Evolutionary conservation across 2,797 vertebrate species (phyloP).

Genomic region (Calcarius lapponicus): DNA sequence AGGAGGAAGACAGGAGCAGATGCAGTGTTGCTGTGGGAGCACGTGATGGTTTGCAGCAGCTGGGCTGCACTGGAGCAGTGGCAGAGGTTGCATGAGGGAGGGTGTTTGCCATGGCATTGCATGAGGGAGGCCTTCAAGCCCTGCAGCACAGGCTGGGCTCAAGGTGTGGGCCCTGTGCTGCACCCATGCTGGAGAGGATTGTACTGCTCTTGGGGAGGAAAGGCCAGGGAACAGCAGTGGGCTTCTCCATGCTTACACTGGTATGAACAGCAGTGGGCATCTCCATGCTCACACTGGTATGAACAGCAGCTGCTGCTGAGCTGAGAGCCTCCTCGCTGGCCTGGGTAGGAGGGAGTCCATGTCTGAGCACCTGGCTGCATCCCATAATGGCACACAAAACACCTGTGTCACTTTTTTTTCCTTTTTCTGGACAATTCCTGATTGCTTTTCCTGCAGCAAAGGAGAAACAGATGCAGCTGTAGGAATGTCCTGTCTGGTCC

Average conservation of each 20-base stretch:
- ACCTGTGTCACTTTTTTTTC: background rate
- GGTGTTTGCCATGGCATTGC: background rate
- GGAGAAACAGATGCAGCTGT: fast-evolving
- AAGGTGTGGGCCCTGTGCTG: background rate
- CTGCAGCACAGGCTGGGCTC: background rate
- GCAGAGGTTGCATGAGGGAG: fast-evolving
- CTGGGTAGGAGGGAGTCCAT: background rate
- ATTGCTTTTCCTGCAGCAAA: background rate
- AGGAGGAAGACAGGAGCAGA: background rate
- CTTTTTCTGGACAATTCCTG: background rate
- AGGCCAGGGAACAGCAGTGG: background rate
- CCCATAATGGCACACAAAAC: background rate
- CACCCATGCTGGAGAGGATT: background rate
- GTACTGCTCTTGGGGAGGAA: background rate
- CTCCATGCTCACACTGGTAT: too few relatives aligned
- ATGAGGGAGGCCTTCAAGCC: fast-evolving
- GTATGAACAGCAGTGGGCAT: background rate
- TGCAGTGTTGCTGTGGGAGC: background rate
- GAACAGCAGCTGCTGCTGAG: background rate
- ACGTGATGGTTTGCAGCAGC: fast-evolving
- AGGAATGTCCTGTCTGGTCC: background rate
- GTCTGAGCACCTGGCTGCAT: background rate
- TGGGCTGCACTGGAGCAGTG: fast-evolving
- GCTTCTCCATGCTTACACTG: fast-evolving
- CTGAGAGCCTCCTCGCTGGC: fast-evolving